Evolutionary conservation across 2,888 invertebrate species (phyloP), one percentile per base, ranked within the genome.

Genomic region (Clepsis dumicolana): DNA sequence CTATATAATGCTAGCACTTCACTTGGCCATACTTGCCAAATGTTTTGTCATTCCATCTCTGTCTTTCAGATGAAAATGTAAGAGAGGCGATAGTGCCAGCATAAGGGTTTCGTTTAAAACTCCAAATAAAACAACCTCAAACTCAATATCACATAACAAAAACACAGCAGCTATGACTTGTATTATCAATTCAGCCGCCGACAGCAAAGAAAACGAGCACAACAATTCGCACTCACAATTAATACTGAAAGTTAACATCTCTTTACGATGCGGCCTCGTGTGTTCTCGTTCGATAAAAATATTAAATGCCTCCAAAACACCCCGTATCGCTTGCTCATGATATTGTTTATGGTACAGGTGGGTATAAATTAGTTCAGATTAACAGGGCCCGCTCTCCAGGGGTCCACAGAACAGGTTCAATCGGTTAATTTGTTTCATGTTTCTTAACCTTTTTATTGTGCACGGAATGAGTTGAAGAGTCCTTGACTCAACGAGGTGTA

Each of bases 401-500:
- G 92, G 91, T 90, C 87, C 73, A 67, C 78, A 79, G 79, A 91
- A 91, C 91, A 88, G 91, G 90, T 92, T 88, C 83, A 90, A 89
- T 90, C 88, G 83, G 85, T 91, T 91, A 90, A 91, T 93, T 90
- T 90, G 88, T 88, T 86, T 84, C 84, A 80, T 89, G 84, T 86
- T 87, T 84, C 82, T 80, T 88, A 87, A 78, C 69, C 73, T 81
- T 82, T 84, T 86, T 85, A 88, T 90, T 89, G 85, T 89, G 76
- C 81, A 78, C 80, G 78, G 83, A 90, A 90, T 91, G 90, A 90
- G 85, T 87, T 84, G 75, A 80, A 80, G 87, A 91, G 91, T 93
- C 93, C 92, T 93, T 91, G 91, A 84, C 82, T 88, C 92, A 93
- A 93, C 93, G 93, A 93, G 93, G 91, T 91, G 93, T 88, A 88